Evolutionary conservation across 1,140 invertebrate species (phyloP).

Genomic region (Centruroides vittatus): DNA sequence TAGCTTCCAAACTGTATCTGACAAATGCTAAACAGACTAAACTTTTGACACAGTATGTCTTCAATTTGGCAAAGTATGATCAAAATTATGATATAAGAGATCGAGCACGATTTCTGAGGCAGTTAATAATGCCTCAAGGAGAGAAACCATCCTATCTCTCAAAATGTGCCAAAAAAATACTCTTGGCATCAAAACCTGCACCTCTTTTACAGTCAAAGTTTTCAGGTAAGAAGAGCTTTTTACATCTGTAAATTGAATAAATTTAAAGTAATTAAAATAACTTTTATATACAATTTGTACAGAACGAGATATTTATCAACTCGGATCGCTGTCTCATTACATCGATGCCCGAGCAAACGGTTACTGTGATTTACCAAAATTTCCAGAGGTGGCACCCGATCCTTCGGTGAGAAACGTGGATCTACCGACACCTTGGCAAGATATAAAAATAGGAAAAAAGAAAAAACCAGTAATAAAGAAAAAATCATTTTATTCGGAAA

Average conservation of each 20-base stretch:
- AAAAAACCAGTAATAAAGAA: slow-evolving; percentile 31
- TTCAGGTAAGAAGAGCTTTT: neutral
- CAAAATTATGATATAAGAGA: slow-evolving; percentile 96
- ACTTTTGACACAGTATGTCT: slow-evolving; percentile 82
- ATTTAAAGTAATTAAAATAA: neutral
- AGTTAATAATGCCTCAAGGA: slow-evolving; percentile 53
- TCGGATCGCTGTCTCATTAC: slow-evolving; percentile 91
- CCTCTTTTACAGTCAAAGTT: slow-evolving; percentile 33
- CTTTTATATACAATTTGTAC: slow-evolving; percentile 4
- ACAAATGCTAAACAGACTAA: slow-evolving; percentile 76
- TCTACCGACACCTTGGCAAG: slow-evolving; percentile 15
- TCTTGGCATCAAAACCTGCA: slow-evolving; percentile 82
- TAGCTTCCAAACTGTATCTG: slow-evolving; percentile 85
- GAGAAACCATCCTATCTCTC: slow-evolving; percentile 37
- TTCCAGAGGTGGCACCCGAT: slow-evolving; percentile 63
- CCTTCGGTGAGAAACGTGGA: slow-evolving; percentile 56
- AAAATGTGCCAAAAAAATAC: slow-evolving; percentile 64
- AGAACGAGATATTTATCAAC: slow-evolving; percentile 73
- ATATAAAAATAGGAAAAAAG: slow-evolving; percentile 20
- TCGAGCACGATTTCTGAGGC: slow-evolving; percentile 67
- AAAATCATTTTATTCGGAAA: slow-evolving; percentile 38
- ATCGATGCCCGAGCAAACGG: slow-evolving; percentile 68
- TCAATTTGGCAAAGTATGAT: slow-evolving; percentile 94
- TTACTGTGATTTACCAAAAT: slow-evolving; percentile 75
- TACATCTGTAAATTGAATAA: neutral